Percentiles rank a stretch among this genome's conserved stretches.
These are phyloP conservation scores for Acanthosoma haemorrhoidale DNA, from an alignment of 2,888 invertebrate genomes.

Conservation along the genomic window DNA sequence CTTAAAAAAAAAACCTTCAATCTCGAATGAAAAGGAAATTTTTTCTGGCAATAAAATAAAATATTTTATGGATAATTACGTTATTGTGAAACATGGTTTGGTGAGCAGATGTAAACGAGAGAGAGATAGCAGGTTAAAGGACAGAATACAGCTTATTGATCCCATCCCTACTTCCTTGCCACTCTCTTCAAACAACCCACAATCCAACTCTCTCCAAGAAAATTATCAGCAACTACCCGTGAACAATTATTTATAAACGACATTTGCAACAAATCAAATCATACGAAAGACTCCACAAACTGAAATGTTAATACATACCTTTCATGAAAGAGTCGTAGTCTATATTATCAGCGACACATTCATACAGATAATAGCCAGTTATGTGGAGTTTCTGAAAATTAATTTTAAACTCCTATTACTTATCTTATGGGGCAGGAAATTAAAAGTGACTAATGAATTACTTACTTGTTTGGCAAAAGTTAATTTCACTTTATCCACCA, in stretches of 20 bases:
- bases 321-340: constrained; percentile 61
- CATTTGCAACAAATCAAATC: no score
- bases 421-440: neutral
- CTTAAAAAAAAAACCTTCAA: no score
- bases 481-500: constrained; percentile 23
- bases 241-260: no score
- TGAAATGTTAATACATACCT: neutral
- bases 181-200: no score
- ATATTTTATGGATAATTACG: no score
- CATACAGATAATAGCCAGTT: constrained; percentile 63
- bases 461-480: constrained; percentile 28
- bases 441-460: neutral
- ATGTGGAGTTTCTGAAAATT: constrained; percentile 58
- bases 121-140: constrained; percentile 4
- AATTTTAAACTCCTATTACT: constrained; percentile 7
- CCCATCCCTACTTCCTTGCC: neutral
- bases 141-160: constrained; percentile 2
- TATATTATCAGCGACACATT: constrained; percentile 63
- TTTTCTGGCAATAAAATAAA: no score
- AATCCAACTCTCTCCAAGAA: no score
- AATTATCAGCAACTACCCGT: no score
- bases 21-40: no score
- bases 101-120: no score
- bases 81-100: constrained; percentile 1
- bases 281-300: no score